Evolutionary conservation across 1,140 invertebrate species (phyloP).

Genomic region (Gerris buenoi): DNA sequence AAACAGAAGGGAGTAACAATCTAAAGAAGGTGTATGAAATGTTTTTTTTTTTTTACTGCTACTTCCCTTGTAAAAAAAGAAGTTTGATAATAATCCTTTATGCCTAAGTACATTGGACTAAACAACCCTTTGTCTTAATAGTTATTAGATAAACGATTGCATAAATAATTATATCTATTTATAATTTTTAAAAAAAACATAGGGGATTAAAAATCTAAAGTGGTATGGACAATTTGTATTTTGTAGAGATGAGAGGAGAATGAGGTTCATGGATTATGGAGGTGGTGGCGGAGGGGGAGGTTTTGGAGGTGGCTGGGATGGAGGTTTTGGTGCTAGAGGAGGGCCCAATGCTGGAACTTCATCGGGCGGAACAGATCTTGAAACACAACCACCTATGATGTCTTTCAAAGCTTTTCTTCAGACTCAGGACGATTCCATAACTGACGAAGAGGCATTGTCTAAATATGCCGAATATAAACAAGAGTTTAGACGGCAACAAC

Average conservation of each 20-base stretch:
- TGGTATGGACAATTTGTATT: not conserved
- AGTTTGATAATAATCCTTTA: too few relatives aligned
- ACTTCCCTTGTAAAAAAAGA: too few relatives aligned
- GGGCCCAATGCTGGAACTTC: not conserved
- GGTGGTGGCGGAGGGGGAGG: conserved; percentile 2
- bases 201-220: too few relatives aligned
- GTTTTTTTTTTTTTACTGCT: too few relatives aligned
- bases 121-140: too few relatives aligned
- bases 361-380: conserved; percentile 20
- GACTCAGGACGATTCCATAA: conserved; percentile 92
- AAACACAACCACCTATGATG: conserved; percentile 86
- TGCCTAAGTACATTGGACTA: too few relatives aligned
- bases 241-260: not conserved
- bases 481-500: conserved; percentile 88
- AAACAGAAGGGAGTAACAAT: too few relatives aligned
- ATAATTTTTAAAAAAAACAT: too few relatives aligned
- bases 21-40: too few relatives aligned
- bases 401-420: conserved; percentile 92
- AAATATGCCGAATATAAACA: conserved; percentile 98
- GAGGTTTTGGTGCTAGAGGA: not conserved
- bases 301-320: not conserved
- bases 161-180: too few relatives aligned
- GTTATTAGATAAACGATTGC: too few relatives aligned
- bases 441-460: conserved; percentile 88
- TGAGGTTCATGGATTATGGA: not conserved